phyloP scores from a whole-genome alignment of 1,140 invertebrate species.

The Drosophila repletoides region DNA sequence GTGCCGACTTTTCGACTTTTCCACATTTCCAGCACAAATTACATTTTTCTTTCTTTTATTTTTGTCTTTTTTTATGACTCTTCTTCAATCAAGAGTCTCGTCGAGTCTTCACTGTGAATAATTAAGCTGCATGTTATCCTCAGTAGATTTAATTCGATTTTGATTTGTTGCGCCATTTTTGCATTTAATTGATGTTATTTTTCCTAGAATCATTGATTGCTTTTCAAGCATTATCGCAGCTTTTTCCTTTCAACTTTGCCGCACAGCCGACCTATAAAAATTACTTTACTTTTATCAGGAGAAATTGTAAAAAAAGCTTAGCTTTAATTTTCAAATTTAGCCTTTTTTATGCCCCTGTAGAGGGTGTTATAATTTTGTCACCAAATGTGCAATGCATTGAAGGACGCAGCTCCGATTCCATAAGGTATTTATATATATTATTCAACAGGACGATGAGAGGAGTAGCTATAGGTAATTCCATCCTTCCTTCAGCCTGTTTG shows the following conservation, averaged over 20 bases:
- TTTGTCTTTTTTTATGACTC: neutral
- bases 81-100: conserved; percentile 4
- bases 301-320: too few species aligned
- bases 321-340: too few species aligned
- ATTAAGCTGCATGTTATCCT: conserved; percentile 75
- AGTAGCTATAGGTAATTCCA: too few species aligned
- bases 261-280: too few species aligned
- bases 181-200: conserved; percentile 70
- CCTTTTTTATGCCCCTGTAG: too few species aligned
- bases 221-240: neutral
- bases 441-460: too few species aligned
- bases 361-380: too few species aligned
- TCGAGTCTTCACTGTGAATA: conserved; percentile 49
- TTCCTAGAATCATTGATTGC: conserved; percentile 38
- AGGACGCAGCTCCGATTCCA: too few species aligned
- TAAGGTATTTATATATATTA: too few species aligned
- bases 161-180: conserved; percentile 71
- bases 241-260: neutral
- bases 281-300: too few species aligned
- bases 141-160: conserved; percentile 69
- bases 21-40: conserved; percentile 37
- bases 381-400: too few species aligned
- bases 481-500: too few species aligned
- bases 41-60: neutral
- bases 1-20: conserved; percentile 53